These are phyloP conservation scores for Oenanthe melanoleuca DNA, from an alignment of 2,113 vertebrate genomes.

Conservation along the genomic window DNA sequence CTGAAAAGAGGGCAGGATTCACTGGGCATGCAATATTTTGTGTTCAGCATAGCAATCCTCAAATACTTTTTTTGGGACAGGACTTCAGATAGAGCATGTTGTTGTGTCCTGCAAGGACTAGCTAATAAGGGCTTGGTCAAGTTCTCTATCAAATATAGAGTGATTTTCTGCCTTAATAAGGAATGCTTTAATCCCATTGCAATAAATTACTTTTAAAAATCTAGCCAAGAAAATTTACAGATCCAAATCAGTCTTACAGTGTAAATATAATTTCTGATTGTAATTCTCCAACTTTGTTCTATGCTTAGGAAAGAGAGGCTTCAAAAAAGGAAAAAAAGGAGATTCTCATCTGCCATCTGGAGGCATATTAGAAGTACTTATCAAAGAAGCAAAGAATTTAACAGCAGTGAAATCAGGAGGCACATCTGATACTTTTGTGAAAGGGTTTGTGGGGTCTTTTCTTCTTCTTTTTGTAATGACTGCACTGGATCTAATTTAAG, in stretches of 20 bases:
- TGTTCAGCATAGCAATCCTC: neutral
- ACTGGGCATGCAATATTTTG: neutral
- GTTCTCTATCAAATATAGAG: neutral
- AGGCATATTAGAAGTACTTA: conserved; percentile 91
- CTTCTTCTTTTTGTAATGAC: neutral
- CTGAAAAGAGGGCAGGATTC: too few relatives aligned
- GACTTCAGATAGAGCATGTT: neutral
- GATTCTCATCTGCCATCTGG: conserved; percentile 81
- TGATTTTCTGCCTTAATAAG: neutral
- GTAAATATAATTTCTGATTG: neutral
- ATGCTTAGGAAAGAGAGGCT: conserved; percentile 84
- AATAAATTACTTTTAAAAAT: neutral
- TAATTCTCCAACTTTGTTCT: neutral
- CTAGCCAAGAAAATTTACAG: neutral
- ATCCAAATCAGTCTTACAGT: neutral
- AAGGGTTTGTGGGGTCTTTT: conserved; percentile 82
- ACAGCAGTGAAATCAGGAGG: conserved; percentile 93
- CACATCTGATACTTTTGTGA: conserved; percentile 94
- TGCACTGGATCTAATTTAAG: neutral
- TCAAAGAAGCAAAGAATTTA: conserved; percentile 97
- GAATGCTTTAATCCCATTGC: neutral
- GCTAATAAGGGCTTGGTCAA: neutral
- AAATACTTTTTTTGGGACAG: neutral
- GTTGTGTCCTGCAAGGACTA: neutral
- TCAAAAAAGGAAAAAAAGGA: conserved; percentile 86